Evolutionary conservation across 2,113 vertebrate species (phyloP).

Genomic region (Chrysemys picta): DNA sequence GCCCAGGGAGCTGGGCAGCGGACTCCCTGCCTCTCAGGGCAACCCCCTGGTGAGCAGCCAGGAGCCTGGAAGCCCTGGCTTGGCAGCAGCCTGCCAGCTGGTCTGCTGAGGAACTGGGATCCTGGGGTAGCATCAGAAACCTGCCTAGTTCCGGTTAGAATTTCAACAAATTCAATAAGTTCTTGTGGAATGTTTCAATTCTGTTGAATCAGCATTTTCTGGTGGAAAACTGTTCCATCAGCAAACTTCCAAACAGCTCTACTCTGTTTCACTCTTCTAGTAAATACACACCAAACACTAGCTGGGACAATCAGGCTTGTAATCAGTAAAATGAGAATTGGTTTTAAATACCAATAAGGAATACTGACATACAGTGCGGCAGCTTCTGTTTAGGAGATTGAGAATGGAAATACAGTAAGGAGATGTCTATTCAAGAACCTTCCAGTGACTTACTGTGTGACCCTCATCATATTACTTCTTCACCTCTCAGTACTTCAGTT

Average conservation of each 20-base stretch:
- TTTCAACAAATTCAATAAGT: not conserved
- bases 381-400: not conserved
- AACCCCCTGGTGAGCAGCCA: not conserved
- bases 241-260: not conserved
- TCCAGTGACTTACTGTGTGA: not conserved
- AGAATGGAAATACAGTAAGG: not conserved
- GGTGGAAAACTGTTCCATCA: not conserved
- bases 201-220: not conserved
- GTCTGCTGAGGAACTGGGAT: not conserved
- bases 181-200: not conserved
- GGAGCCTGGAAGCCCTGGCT: rapidly evolving
- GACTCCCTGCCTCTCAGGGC: not conserved
- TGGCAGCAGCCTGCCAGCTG: not conserved
- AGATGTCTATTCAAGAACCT: not conserved
- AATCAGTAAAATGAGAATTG: not conserved
- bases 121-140: not conserved
- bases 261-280: not conserved
- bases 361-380: not conserved
- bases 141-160: not conserved
- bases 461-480: not conserved
- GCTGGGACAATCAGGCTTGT: not conserved
- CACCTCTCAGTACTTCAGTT: not conserved
- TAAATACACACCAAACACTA: not conserved
- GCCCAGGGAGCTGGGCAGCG: not conserved
- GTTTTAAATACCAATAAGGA: not conserved